Base-by-base conservation (phyloP, 2,797 vertebrate species). In the Sphaeramia orbicularis region DNA sequence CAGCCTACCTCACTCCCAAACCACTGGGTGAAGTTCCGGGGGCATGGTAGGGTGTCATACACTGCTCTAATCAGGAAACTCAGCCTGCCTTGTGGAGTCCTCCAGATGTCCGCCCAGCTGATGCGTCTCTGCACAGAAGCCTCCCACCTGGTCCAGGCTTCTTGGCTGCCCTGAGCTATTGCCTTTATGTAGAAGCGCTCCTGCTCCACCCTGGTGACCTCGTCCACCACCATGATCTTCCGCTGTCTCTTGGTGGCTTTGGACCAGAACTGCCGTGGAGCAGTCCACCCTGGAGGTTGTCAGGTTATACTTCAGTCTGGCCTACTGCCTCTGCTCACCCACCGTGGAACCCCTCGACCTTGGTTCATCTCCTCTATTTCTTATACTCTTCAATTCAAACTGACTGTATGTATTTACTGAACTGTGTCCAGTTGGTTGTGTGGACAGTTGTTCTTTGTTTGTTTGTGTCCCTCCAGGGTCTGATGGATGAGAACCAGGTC, bases 401-500 rank as follows among this genome's bases (percentile, higher is more conserved):
- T 27, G 24, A 3, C 3, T 27, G 24, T 27, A 6, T 27, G 27
- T 27, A n/a, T n/a, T n/a, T n/a, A n/a, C n/a, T n/a, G n/a, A n/a
- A n/a, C n/a, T n/a, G n/a, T n/a, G n/a, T n/a, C n/a, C n/a, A n/a
- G n/a, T n/a, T n/a, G n/a, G n/a, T n/a, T n/a, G n/a, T n/a, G n/a
- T n/a, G n/a, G n/a, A n/a, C n/a, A n/a, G 27, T 7, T 4, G 27
- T 6, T 8, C 32, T 78, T 7, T 12, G 41, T 7, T 41, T 4
- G 40, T 41, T 5, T 56, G 38, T 43, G 13, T 24, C 49, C 0
- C 21, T 70, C 32, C 65, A 97, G 96, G 93, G 93, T 4, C 78
- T 96, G 72, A 95, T 96, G 95, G 95, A 97, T 19, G 96, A 98
- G 90, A 96, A 97, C 77, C 93, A 90, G 65, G 97, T 97, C 49